phyloP scores from a whole-genome alignment of 2,797 vertebrate species.

The Agapornis canus region DNA sequence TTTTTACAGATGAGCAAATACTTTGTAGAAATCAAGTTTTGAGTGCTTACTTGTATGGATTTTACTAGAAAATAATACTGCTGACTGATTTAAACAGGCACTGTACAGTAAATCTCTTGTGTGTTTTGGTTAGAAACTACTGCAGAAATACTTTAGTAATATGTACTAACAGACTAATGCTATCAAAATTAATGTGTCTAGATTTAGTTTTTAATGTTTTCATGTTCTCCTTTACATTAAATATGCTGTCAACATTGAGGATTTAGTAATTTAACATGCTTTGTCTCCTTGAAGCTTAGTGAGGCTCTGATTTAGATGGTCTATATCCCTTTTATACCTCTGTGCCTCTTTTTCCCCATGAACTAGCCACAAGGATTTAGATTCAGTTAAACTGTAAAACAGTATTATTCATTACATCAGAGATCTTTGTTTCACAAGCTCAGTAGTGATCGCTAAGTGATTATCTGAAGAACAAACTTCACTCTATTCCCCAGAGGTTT shows the following conservation, averaged over 20 bases:
- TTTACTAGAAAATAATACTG: neutral
- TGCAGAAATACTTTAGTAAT: neutral
- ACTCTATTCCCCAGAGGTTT: neutral
- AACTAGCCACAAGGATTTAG: neutral
- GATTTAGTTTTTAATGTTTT: neutral
- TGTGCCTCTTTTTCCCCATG: neutral
- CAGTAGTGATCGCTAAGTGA: neutral
- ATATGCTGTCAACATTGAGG: neutral
- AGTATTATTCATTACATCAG: neutral
- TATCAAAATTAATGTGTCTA: neutral
- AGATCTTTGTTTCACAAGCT: neutral
- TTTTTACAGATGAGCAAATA: neutral
- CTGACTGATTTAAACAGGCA: neutral
- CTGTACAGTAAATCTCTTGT: neutral
- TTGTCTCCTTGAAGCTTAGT: neutral
- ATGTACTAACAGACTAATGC: conserved; percentile 27
- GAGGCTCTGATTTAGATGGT: neutral
- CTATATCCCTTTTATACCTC: neutral
- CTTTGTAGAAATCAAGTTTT: neutral
- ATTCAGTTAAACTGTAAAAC: neutral
- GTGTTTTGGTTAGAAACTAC: neutral
- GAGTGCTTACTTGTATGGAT: fast-evolving
- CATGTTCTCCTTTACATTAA: neutral
- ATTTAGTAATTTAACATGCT: neutral
- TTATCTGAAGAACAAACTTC: neutral